Evolutionary conservation across 2,888 invertebrate species (phyloP).

Genomic region (Euphydryas editha): DNA sequence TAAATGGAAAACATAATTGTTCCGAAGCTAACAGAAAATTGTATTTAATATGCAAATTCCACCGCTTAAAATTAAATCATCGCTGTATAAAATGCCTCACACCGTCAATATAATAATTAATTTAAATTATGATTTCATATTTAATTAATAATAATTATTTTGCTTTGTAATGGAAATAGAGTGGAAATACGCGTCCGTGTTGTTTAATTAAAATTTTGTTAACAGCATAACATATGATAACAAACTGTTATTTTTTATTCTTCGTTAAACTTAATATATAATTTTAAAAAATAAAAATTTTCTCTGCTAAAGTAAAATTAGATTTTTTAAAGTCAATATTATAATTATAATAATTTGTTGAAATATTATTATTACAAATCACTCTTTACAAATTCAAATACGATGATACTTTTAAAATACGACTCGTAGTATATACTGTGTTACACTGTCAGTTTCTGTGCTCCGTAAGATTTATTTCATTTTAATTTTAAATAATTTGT

Average conservation of each 20-base stretch:
- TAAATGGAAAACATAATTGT: not conserved
- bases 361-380: too few species aligned
- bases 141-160: slow-evolving; percentile 24
- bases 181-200: slow-evolving; percentile 22
- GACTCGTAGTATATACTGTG: too few species aligned
- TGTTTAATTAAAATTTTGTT: slow-evolving; percentile 26
- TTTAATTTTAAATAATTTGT: too few species aligned
- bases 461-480: too few species aligned
- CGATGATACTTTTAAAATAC: too few species aligned
- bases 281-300: not conserved
- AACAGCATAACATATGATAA: not conserved
- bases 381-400: too few species aligned
- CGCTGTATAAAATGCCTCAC: slow-evolving; percentile 19
- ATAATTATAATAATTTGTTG: too few species aligned
- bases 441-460: too few species aligned
- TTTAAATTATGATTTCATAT: slow-evolving; percentile 26
- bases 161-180: slow-evolving; percentile 27
- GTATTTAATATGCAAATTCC: slow-evolving; percentile 17
- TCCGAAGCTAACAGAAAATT: not conserved
- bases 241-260: not conserved
- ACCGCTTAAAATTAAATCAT: slow-evolving; percentile 14
- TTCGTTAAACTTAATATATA: not conserved
- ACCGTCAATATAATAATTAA: slow-evolving; percentile 21
- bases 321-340: too few species aligned
- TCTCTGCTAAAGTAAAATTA: too few species aligned